phyloP scores from a whole-genome alignment of 2,888 invertebrate species.

The Ypsolopha scabrella region DNA sequence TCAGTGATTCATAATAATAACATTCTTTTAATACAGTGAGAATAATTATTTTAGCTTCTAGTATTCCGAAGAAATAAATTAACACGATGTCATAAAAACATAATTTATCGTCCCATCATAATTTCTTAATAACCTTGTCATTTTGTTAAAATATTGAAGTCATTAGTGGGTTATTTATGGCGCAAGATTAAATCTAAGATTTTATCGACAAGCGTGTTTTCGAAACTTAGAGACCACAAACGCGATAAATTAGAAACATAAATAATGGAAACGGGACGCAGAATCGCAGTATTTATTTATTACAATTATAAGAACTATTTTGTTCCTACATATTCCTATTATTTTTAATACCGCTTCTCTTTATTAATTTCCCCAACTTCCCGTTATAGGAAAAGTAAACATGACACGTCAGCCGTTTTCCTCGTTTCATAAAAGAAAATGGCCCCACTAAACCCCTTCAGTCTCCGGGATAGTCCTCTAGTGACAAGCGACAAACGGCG shows the following conservation, averaged over 20 bases:
- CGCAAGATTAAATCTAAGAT: not conserved
- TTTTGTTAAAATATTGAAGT: constrained; percentile 2
- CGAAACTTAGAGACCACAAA: not conserved
- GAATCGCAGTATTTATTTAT: no score
- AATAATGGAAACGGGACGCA: no score
- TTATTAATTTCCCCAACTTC: not conserved
- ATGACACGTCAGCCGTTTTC: not conserved
- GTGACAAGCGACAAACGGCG: constrained; percentile 57
- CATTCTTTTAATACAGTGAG: not conserved
- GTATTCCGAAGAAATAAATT: not conserved
- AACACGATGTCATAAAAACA: not conserved
- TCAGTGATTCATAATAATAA: no score
- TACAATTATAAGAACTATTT: no score
- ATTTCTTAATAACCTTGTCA: constrained; percentile 2
- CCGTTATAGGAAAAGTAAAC: not conserved
- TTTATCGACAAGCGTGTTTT: not conserved
- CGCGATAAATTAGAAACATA: not conserved
- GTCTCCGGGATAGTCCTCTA: constrained; percentile 13
- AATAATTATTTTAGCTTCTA: not conserved
- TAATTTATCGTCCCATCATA: not conserved
- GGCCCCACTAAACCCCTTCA: constrained; percentile 3
- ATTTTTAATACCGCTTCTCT: not conserved
- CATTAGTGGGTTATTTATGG: constrained; percentile 1
- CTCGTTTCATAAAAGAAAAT: constrained; percentile 1
- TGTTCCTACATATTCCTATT: no score